These are phyloP conservation scores for Kryptolebias ocellatus DNA, from an alignment of 2,797 vertebrate genomes.

Conservation along the genomic window DNA sequence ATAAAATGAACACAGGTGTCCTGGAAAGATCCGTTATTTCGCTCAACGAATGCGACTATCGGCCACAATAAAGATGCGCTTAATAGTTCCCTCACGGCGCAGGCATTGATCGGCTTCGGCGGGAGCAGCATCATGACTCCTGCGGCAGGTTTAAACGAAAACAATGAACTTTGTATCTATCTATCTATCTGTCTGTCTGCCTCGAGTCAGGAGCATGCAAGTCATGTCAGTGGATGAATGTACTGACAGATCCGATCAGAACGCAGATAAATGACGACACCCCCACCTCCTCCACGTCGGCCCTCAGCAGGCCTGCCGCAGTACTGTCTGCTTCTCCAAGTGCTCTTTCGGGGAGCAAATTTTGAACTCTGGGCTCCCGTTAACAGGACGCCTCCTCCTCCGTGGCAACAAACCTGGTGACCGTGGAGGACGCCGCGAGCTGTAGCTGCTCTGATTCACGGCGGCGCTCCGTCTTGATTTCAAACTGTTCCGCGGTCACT, in stretches of 20 bases:
- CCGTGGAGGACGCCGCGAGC: conserved; percentile 28
- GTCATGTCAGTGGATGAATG: conserved; percentile 39
- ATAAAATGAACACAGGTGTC: conserved; percentile 58
- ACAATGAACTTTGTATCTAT: conserved; percentile 17
- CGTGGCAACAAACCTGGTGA: conserved; percentile 45
- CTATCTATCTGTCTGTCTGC: conserved; percentile 4
- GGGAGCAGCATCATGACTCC: conserved; percentile 37
- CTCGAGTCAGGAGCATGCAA: not conserved
- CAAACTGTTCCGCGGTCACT: conserved; percentile 21
- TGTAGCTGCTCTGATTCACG: conserved; percentile 25
- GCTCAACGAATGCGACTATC: conserved; percentile 35
- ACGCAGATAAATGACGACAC: conserved; percentile 46
- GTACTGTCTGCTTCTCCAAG: conserved; percentile 49
- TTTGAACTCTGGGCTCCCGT: conserved; percentile 53
- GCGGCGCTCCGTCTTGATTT: conserved; percentile 51
- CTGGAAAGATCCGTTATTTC: conserved; percentile 57
- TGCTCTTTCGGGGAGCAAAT: conserved; percentile 43
- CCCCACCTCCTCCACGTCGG: conserved; percentile 43
- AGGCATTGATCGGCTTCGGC: conserved; percentile 35
- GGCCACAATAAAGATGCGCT: conserved; percentile 47
- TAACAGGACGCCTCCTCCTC: conserved; percentile 24
- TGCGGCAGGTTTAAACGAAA: conserved; percentile 44
- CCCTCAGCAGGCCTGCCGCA: conserved; percentile 47
- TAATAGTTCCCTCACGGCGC: conserved; percentile 45
- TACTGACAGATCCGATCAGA: conserved; percentile 61